Conservation (phyloP, 2,888 invertebrate species). For the Pachydiplax longipennis region DNA sequence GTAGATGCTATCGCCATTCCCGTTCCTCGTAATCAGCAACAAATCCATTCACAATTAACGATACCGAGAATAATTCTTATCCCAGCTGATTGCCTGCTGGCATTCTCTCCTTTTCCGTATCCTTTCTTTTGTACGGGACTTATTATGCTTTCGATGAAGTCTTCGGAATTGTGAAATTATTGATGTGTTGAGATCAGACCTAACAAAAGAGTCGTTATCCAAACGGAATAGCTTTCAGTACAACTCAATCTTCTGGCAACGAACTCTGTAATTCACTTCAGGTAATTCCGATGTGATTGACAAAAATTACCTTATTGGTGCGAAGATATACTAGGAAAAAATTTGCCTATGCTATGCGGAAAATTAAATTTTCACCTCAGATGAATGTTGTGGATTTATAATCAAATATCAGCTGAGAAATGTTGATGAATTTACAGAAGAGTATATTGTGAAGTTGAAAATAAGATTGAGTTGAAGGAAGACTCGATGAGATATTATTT, state of each 20-base stretch:
- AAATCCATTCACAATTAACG: background rate
- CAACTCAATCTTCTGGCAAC: background rate
- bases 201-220: background rate
- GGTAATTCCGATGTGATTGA: no score
- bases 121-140: background rate
- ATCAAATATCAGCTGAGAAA: no score
- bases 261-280: no score
- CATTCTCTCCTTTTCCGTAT: background rate
- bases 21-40: background rate
- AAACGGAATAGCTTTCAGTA: background rate
- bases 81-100: background rate
- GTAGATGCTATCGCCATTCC: background rate
- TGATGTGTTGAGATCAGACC: background rate
- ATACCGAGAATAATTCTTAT: background rate
- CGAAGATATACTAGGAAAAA: no score
- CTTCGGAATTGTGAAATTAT: background rate
- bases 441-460: no score
- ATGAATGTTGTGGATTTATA: no score
- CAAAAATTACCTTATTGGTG: no score
- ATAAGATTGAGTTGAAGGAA: no score
- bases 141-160: background rate
- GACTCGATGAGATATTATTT: no score
- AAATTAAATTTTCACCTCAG: no score
- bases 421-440: no score
- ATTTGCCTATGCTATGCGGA: no score